Base-by-base conservation (phyloP, 2,888 invertebrate species). In the Bellardia bayeri region DNA sequence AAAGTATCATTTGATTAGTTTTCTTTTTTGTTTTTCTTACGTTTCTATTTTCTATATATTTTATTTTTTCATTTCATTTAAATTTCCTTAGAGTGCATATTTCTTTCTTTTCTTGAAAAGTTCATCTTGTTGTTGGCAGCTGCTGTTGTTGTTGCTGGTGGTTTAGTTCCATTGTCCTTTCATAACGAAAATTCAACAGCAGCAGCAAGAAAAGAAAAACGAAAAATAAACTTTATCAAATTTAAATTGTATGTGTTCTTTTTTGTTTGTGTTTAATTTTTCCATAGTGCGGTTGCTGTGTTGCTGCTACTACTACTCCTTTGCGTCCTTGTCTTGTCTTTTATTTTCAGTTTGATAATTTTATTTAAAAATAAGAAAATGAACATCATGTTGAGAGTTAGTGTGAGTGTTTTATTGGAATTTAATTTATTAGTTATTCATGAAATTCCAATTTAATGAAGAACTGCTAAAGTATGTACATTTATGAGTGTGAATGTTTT, bases 51-150 rank as follows among this genome's bases (percentile, higher is more conserved):
- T 72, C 58, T 71, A 45, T 33, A 69, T 51, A 74, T 58, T 71
- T 83, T 69, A 74, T 83, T 83, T 75, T 80, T 86, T 88, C 86
- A 88, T 86, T 88, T 86, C 86, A 86, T 88, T 88, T 88, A 86
- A 88, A 86, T 88, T 86, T 84, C 86, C 86, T 88, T 88, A 86
- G 91, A 90, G 91, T 90, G 90, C 90, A 89, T 89, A 83, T 83
- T 85, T 86, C 83, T 82, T 66, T 63, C 37, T 56, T 64, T 74
- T 61, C 84, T 88, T 88, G 85, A 89, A 89, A 85, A 80, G 74
- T 74, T 81, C 37, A 51, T 71, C 71, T 85, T 79, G 71, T 80
- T 80, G 78, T 87, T 89, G 23, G 23, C 23, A 23, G 23, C 23
- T 23, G 23, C 23, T 23, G 23, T 23, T 23, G 23, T 85, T 79